Base-by-base conservation (phyloP, 2,888 invertebrate species). In the Lottia gigantea region DNA sequence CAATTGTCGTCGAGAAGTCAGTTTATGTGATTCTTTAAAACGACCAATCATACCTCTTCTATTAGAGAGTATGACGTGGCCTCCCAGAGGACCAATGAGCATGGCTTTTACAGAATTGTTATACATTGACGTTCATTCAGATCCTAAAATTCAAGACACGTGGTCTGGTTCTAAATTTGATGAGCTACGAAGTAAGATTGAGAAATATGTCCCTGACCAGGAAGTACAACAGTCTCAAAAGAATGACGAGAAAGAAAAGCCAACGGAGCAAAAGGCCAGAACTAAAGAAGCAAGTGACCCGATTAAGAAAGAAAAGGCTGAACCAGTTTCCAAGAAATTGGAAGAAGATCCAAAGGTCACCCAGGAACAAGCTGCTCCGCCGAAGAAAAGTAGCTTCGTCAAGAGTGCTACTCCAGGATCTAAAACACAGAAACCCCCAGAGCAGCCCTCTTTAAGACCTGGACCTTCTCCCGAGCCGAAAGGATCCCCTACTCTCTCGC, bases 51-150 rank as follows among this genome's bases (percentile, higher is more conserved):
- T 87, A 16, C 88, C 87, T 16, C 68, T 88, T 46, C 69, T 86
- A 67, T 69, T 88, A 68, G 88, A 88, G 72, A 71, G 78, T 62
- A 80, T 79, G 71, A 74, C 79, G 19, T 87, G 86, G 86, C 88
- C 87, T 40, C 87, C 86, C 15, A 78, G 75, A 65, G 87, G 86
- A 19, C 86, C 87, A 25, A 86, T 87, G 87, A 80, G 85, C 69
- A 83, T 85, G 84, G 79, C 84, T 8, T 81, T 87, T 67, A 83
- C 85, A 26, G 83, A 85, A 71, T 74, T 86, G 11, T 71, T 83
- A 1, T 87, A 81, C 73, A 81, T 87, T n/a, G 80, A 85, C 71
- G 83, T 84, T 68, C 75, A 74, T 67, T 68, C 73, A 40, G 79
- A 81, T 64, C 76, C 68, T 23, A 62, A 70, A 2, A 66, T 80